phyloP scores from a whole-genome alignment of 2,888 invertebrate genomes.

The Stenodema calcarata region DNA sequence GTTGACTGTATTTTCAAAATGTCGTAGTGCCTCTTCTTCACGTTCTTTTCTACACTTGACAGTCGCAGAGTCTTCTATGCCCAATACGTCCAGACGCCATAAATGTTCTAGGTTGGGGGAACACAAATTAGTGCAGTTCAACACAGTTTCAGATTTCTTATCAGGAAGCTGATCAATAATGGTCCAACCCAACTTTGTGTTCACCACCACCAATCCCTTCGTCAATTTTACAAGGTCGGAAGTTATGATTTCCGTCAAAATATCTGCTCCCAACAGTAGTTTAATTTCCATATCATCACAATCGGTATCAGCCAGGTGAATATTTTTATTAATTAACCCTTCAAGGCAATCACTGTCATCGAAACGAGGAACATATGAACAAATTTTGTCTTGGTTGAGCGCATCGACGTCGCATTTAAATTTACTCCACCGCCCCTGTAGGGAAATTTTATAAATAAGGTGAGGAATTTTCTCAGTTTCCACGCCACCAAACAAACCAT shows the following conservation, averaged over 20 bases:
- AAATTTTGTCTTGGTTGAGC: not conserved
- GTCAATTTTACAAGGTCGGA: not conserved
- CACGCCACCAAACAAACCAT: slow-evolving; percentile 31
- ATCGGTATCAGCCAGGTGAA: not conserved
- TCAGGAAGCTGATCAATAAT: not conserved
- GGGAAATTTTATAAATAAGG: not conserved
- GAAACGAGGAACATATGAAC: not conserved
- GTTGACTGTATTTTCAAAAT: slow-evolving; percentile 56
- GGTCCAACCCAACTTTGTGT: slow-evolving; percentile 29
- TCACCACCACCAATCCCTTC: not conserved
- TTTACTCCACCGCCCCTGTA: not conserved
- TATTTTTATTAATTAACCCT: not conserved
- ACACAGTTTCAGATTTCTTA: not conserved
- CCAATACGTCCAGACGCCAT: slow-evolving; percentile 51
- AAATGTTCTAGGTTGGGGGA: not conserved
- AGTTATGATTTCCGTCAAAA: not conserved
- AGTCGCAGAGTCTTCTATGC: slow-evolving; percentile 42
- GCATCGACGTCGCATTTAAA: not conserved
- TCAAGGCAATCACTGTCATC: not conserved
- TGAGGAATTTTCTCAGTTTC: not conserved
- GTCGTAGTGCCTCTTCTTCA: slow-evolving; percentile 2
- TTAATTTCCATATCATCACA: not conserved
- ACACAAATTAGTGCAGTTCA: not conserved
- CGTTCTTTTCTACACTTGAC: not conserved
- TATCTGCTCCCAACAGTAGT: slow-evolving; percentile 18